Evolutionary conservation across 23 tunicate genomes (phyloP).

Genomic region (Corella eumyota): DNA sequence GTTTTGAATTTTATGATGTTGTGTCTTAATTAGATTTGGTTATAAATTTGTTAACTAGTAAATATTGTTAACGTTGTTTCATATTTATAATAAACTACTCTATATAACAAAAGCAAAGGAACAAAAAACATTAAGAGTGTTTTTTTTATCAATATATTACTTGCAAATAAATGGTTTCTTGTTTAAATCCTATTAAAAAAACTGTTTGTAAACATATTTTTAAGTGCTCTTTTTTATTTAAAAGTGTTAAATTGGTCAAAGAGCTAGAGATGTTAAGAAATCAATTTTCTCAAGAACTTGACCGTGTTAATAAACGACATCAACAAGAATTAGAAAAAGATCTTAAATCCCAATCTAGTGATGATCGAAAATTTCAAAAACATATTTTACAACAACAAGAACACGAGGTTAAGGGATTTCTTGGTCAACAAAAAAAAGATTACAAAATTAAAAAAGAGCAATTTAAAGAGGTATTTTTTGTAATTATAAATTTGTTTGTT

Average conservation of each 20-base stretch:
- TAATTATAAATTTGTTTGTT: neutral
- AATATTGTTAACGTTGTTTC: too few relatives aligned
- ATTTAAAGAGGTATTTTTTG: slow-evolving; percentile 81
- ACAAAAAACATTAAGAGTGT: too few relatives aligned
- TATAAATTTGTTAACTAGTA: neutral
- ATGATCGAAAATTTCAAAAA: slow-evolving; percentile 68
- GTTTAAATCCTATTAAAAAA: neutral
- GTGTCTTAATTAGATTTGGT: neutral
- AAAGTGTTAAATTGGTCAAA: slow-evolving; percentile 42
- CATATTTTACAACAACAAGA: slow-evolving; percentile 85
- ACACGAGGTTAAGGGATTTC: slow-evolving; percentile 69
- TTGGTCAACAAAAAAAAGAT: slow-evolving; percentile 64
- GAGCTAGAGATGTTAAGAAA: slow-evolving; percentile 59
- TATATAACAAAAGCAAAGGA: too few relatives aligned
- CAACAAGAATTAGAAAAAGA: slow-evolving; percentile 86
- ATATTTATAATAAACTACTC: too few relatives aligned
- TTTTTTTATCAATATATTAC: too few relatives aligned
- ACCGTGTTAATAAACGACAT: slow-evolving; percentile 51
- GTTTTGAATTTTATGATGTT: slow-evolving; percentile 1
- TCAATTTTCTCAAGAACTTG: slow-evolving; percentile 71
- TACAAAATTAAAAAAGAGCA: slow-evolving; percentile 72
- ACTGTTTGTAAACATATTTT: neutral
- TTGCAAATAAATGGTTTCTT: too few relatives aligned
- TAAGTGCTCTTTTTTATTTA: neutral
- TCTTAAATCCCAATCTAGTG: slow-evolving; percentile 33